Evolutionary conservation across 2,888 invertebrate genomes (phyloP), one percentile per base, ranked within the genome.

Genomic region (Tuta absoluta): DNA sequence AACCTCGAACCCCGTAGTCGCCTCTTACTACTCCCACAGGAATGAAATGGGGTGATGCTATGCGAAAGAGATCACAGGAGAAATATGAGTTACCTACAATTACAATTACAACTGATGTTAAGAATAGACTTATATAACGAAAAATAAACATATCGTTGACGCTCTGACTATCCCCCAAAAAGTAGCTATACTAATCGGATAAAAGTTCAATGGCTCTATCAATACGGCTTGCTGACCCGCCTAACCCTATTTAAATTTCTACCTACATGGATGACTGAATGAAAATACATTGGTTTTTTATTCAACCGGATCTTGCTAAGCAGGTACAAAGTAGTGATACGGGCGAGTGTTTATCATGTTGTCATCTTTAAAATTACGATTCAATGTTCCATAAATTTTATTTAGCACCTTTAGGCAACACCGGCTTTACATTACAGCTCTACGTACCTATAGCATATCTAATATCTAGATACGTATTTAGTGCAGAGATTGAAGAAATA

Each of bases 191-290:
- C 51, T 60, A 64, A 56, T 61, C 19, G 45, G 21, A 60, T 61
- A 33, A 61, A 28, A 61, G 61, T 61, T 33, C 61, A 61, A 21
- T 33, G 61, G 17, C 61, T 45, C 17, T 58, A 59, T 21, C 45
- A 5, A 23, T 23, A 23, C 24, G 10, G 24, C 33, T 28, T 5
- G 12, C n/a, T 45, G 60, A 60, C 45, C 60, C 41, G 23, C 10
- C 21, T 24, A 23, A 41, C 24, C n/a, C 23, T 24, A 45, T 45
- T 23, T 45, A 45, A 60, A 60, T 45, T 45, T 24, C 33, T 33
- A 60, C 45, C 45, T 60, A 45, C 24, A 24, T 45, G 21, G 14
- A 23, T 37, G 23, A 58, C 4, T 8, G n/a, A 57, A 11, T 37
- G 57, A 57, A n/a, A 53, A 33, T 33, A 11, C 28, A 17, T 10